Evolutionary conservation across 2,888 invertebrate species (phyloP).

Genomic region (Dynastes grantii): DNA sequence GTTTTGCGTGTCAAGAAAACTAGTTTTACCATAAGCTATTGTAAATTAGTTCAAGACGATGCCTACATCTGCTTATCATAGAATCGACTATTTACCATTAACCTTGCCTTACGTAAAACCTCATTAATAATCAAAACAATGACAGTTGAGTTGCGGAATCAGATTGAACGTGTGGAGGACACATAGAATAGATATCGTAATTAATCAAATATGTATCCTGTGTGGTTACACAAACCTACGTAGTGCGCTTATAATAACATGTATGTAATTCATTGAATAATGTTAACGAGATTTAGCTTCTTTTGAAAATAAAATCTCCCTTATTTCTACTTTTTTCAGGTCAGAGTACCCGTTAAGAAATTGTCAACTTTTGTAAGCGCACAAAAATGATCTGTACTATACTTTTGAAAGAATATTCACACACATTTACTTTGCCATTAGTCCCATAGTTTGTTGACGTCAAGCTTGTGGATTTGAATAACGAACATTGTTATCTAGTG

Average conservation of each 20-base stretch:
- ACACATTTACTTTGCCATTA: no score
- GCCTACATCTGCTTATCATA: conserved; percentile 42
- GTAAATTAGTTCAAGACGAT: conserved; percentile 45
- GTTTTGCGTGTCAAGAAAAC: conserved; percentile 25
- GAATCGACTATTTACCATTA: conserved; percentile 18
- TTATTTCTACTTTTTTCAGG: no score
- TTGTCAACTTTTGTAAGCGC: no score
- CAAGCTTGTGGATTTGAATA: no score
- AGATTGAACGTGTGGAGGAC: conserved; percentile 11
- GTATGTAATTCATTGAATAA: no score
- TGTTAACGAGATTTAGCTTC: no score
- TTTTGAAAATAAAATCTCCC: no score
- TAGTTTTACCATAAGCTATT: conserved; percentile 45
- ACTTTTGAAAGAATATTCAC: no score
- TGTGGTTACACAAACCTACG: background rate
- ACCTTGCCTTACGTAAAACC: conserved; percentile 40
- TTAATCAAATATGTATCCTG: conserved; percentile 7
- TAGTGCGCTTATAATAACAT: background rate
- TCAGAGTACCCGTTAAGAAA: no score
- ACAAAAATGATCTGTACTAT: no score
- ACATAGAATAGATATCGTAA: conserved; percentile 12
- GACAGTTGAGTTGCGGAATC: conserved; percentile 29
- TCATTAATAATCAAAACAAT: conserved; percentile 42
- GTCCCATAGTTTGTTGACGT: no score
- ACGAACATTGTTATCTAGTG: no score